Conservation (phyloP, 2,888 invertebrate genomes). For the Chrysomela aeneicollis region DNA sequence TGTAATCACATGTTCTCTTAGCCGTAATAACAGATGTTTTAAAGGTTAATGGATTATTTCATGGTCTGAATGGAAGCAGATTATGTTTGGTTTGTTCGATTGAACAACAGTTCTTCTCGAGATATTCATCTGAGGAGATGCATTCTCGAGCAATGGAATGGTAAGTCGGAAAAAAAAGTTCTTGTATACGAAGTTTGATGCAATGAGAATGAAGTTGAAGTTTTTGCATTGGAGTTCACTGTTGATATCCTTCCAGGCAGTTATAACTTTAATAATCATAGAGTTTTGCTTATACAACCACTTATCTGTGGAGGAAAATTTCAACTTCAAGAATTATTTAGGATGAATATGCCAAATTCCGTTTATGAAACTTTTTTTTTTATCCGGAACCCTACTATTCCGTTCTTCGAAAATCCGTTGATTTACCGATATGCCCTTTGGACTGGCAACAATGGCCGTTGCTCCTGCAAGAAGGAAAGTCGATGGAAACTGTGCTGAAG, state of each 20-base stretch:
- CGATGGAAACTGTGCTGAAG: slow-evolving; percentile 48
- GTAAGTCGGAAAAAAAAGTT: background rate
- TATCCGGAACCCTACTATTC: no score
- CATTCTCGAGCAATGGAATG: background rate
- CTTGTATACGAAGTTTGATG: background rate
- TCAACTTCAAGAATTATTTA: no score
- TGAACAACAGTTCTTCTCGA: slow-evolving; percentile 23
- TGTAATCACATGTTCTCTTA: slow-evolving; percentile 37
- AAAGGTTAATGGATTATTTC: slow-evolving; percentile 48
- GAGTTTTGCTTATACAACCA: no score
- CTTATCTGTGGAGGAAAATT: no score
- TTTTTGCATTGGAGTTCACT: no score
- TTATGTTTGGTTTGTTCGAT: slow-evolving; percentile 18
- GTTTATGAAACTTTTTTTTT: no score
- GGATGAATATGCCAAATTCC: no score
- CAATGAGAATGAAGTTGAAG: no score
- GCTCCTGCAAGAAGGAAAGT: slow-evolving; percentile 44
- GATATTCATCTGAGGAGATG: background rate
- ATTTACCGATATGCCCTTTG: no score
- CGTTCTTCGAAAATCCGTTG: no score
- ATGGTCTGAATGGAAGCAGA: slow-evolving; percentile 45
- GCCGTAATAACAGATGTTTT: slow-evolving; percentile 40
- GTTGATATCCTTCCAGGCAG: no score
- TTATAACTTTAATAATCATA: no score
- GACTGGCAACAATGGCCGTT: background rate